Evolutionary conservation across 2,888 invertebrate species (phyloP).

Genomic region (Caenorhabditis sulstoni): DNA sequence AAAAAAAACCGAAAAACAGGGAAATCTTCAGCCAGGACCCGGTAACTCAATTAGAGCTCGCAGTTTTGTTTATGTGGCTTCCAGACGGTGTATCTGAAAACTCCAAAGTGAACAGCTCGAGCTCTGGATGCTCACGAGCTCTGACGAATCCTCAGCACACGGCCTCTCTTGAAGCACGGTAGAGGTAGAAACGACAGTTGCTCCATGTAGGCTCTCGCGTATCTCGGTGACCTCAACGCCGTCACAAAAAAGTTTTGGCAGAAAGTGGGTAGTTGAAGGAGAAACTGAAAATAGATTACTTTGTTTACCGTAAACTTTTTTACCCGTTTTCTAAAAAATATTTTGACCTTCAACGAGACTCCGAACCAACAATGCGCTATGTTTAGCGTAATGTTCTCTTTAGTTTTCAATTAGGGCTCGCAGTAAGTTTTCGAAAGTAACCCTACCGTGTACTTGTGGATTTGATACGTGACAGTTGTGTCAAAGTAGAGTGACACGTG

Average conservation of each 20-base stretch:
- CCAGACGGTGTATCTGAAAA: conserved; percentile 33
- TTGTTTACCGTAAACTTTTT: conserved; percentile 42
- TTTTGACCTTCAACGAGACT: no score
- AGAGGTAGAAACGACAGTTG: conserved; percentile 37
- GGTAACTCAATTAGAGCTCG: no score
- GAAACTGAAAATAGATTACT: conserved; percentile 39
- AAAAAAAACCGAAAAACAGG: not conserved
- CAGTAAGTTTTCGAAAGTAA: no score
- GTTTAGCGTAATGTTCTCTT: no score
- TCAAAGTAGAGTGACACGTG: conserved; percentile 55
- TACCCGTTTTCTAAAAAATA: no score
- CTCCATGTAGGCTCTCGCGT: conserved; percentile 40
- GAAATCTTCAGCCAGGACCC: no score
- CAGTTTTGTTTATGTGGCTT: not conserved
- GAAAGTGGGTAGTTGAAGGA: conserved; percentile 58
- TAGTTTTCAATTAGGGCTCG: no score
- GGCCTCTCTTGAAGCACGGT: conserved; percentile 12
- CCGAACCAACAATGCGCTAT: no score
- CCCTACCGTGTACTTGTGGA: conserved; percentile 46
- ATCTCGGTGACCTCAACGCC: conserved; percentile 41
- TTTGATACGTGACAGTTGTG: conserved; percentile 42
- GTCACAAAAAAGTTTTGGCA: conserved; percentile 60
- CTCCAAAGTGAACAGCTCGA: no score
- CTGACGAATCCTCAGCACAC: conserved; percentile 1
- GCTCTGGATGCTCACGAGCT: conserved; percentile 25